Percentiles rank a stretch among this genome's conserved stretches.
Conservation (phyloP, 2,113 vertebrate genomes). For the Pogona vitticeps region DNA sequence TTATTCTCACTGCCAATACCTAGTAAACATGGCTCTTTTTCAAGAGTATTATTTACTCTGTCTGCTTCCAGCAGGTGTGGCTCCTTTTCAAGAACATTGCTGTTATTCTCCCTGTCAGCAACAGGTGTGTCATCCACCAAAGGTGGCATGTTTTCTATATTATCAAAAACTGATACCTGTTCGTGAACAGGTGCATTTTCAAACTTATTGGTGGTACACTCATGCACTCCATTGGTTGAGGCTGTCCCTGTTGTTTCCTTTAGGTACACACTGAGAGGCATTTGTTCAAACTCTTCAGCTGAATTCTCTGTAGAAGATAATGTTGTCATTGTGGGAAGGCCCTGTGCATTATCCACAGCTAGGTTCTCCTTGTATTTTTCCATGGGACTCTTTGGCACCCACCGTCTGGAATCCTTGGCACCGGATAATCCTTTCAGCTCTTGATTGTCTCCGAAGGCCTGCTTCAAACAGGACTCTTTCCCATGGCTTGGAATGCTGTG, state of each 20-base stretch:
- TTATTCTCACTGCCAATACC: constrained; percentile 5
- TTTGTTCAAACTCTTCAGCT: constrained; percentile 49
- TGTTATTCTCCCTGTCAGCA: constrained; percentile 3
- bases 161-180: background rate
- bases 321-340: background rate
- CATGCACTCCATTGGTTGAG: constrained; percentile 69
- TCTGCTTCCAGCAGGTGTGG: background rate
- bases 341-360: constrained; percentile 10
- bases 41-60: constrained; percentile 6
- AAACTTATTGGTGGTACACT: constrained; percentile 20
- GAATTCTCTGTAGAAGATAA: constrained; percentile 41
- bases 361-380: constrained; percentile 72
- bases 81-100: background rate
- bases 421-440: background rate
- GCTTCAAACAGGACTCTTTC: constrained; percentile 71
- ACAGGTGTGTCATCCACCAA: background rate
- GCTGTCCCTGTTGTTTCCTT: constrained; percentile 75
- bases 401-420: constrained; percentile 5
- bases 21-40: background rate
- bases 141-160: rapidly evolving
- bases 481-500: constrained; percentile 69
- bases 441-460: constrained; percentile 45
- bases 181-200: constrained; percentile 27
- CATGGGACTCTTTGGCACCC: constrained; percentile 71
- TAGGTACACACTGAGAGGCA: constrained; percentile 76